phyloP scores from a whole-genome alignment of 2,113 vertebrate genomes.

The Okapia johnstoni region DNA sequence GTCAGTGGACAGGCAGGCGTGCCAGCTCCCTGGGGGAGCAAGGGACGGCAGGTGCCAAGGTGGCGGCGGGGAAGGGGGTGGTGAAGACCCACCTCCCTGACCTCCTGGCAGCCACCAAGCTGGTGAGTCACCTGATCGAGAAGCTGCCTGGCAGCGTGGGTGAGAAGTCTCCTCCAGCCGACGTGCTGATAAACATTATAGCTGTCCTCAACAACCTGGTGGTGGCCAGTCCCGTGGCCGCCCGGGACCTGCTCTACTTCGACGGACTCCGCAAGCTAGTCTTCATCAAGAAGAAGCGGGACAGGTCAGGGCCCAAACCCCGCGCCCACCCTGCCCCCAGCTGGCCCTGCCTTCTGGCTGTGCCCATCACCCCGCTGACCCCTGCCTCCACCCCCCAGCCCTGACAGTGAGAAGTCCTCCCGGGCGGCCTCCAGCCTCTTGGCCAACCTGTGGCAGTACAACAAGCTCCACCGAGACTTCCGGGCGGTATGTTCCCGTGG shows the following conservation, averaged over 20 bases:
- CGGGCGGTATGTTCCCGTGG: slow-evolving; percentile 77
- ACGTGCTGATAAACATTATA: slow-evolving; percentile 92
- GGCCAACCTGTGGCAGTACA: slow-evolving; percentile 95
- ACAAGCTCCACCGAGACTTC: slow-evolving; percentile 91
- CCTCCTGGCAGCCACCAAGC: slow-evolving; percentile 86
- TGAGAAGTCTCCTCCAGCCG: slow-evolving; percentile 84
- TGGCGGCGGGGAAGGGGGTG: not conserved
- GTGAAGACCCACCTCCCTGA: not conserved
- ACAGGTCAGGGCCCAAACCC: slow-evolving; percentile 80
- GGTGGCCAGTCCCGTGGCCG: slow-evolving; percentile 88
- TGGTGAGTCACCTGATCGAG: slow-evolving; percentile 90
- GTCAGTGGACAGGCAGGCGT: not conserved
- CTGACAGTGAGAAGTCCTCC: slow-evolving; percentile 83
- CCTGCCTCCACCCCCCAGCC: slow-evolving; percentile 66
- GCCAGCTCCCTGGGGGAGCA: not conserved
- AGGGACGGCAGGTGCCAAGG: not conserved
- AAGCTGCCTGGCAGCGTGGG: slow-evolving; percentile 87
- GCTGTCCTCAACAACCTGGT: slow-evolving; percentile 94
- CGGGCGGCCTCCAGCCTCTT: slow-evolving; percentile 90
- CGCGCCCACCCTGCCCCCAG: accelerated
- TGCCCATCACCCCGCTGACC: not conserved
- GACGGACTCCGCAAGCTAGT: slow-evolving; percentile 93
- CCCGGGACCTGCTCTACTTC: slow-evolving; percentile 91
- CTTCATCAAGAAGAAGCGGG: slow-evolving; percentile 91
- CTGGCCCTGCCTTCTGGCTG: not conserved